These are phyloP conservation scores for Meandrusa payeni DNA, from an alignment of 2,888 invertebrate species.

Conservation along the genomic window DNA sequence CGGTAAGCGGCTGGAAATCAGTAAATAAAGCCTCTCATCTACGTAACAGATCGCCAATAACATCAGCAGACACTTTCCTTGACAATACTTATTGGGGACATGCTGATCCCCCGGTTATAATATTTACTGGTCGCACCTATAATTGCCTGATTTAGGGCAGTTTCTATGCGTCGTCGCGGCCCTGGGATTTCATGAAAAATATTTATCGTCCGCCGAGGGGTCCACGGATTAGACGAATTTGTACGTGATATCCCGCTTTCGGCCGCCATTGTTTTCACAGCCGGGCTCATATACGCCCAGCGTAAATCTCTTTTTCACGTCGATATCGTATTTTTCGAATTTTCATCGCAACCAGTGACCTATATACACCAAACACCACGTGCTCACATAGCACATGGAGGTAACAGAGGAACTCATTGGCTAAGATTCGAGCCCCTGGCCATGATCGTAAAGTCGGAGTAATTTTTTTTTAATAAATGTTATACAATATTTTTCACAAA, in stretches of 20 bases:
- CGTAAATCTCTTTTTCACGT: constrained; percentile 30
- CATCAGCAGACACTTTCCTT: constrained; percentile 22
- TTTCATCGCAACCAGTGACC: neutral
- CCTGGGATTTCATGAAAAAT: constrained; percentile 74
- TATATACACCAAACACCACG: too few relatives aligned
- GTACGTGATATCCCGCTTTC: constrained; percentile 59
- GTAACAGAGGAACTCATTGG: too few relatives aligned
- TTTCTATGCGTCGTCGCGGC: constrained; percentile 69
- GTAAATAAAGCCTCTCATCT: neutral
- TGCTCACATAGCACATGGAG: too few relatives aligned
- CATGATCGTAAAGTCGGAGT: too few relatives aligned
- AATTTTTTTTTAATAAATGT: too few relatives aligned
- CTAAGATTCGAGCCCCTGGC: too few relatives aligned
- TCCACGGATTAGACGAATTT: constrained; percentile 70
- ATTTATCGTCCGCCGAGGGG: constrained; percentile 68
- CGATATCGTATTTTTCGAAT: neutral
- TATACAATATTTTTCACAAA: too few relatives aligned
- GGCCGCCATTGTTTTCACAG: constrained; percentile 24
- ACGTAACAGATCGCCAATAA: constrained; percentile 9
- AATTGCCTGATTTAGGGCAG: constrained; percentile 77
- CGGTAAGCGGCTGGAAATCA: constrained; percentile 1
- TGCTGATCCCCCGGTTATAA: constrained; percentile 68
- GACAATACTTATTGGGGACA: constrained; percentile 33
- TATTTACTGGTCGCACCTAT: constrained; percentile 74
- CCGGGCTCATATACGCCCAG: constrained; percentile 11